A percentile compares a stretch with the other conserved stretches of the same genome.
phyloP scores from a whole-genome alignment of 2,888 invertebrate species.

The Ligdia adustata region DNA sequence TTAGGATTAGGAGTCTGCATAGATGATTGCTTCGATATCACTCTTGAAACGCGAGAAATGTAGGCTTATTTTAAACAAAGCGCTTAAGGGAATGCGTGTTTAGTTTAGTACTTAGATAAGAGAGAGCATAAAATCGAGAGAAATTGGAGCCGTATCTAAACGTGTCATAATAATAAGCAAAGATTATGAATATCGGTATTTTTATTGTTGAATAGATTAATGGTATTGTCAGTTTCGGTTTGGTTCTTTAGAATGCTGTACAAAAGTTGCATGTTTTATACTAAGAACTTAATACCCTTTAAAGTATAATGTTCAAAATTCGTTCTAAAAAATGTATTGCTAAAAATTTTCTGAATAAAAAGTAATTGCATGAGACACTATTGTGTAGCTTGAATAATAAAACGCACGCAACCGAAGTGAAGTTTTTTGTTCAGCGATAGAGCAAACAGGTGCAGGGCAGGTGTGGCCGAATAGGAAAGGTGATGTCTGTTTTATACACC shows the following conservation, averaged over 20 bases:
- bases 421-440: constrained; percentile 13
- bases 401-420: constrained; percentile 3
- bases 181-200: no score
- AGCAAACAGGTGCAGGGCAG: constrained; percentile 28
- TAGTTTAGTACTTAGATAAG: not conserved
- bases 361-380: constrained; percentile 1
- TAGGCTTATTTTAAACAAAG: no score
- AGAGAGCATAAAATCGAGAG: not conserved
- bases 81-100: no score
- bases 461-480: constrained; percentile 23
- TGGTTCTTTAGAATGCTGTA: not conserved
- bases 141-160: no score
- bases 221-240: not conserved
- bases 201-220: no score
- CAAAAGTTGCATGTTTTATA: no score
- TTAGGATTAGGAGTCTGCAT: no score
- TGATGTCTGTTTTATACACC: constrained; percentile 6
- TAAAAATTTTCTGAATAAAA: constrained; percentile 1
- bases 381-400: constrained; percentile 14
- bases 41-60: no score
- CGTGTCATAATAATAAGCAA: no score
- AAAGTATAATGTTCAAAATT: no score
- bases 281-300: no score
- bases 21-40: no score
- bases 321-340: not conserved